Percentiles rank a stretch among this genome's conserved stretches.
These are phyloP conservation scores for Epinephelus lanceolatus DNA, from an alignment of 2,113 vertebrate genomes.

Conservation along the genomic window DNA sequence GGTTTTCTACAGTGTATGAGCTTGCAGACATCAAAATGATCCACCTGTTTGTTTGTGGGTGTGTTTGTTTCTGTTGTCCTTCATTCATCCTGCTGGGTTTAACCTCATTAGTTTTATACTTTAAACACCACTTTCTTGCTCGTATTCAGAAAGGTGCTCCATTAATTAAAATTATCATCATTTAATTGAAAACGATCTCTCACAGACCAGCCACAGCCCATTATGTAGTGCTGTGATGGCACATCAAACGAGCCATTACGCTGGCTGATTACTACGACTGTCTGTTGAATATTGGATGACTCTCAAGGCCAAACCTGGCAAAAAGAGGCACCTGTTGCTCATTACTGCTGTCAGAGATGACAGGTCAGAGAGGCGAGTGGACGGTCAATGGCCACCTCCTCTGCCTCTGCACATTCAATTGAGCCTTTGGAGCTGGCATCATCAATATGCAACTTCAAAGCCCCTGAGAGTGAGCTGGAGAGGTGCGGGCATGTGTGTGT, in stretches of 20 bases:
- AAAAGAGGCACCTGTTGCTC: constrained; percentile 77
- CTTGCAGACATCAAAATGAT: not conserved
- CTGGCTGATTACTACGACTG: constrained; percentile 59
- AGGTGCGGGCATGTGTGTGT: constrained; percentile 33
- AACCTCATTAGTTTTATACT: constrained; percentile 4
- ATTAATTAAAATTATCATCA: constrained; percentile 30
- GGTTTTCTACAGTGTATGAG: not conserved
- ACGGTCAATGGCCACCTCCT: constrained; percentile 69
- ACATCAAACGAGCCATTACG: constrained; percentile 74
- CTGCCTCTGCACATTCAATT: constrained; percentile 62
- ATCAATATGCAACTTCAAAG: constrained; percentile 82
- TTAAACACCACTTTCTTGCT: constrained; percentile 11
- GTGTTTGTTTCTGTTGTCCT: not conserved
- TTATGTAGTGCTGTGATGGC: constrained; percentile 50
- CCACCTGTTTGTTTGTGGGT: not conserved
- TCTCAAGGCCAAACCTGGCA: constrained; percentile 49
- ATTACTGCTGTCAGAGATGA: constrained; percentile 70
- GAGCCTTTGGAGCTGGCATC: constrained; percentile 63
- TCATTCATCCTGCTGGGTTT: constrained; percentile 2
- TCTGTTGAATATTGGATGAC: constrained; percentile 66
- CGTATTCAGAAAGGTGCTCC: constrained; percentile 5
- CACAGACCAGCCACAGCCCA: constrained; percentile 29
- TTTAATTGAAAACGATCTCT: constrained; percentile 54
- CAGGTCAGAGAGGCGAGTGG: constrained; percentile 67
- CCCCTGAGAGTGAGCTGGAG: constrained; percentile 63